A percentile compares a stretch with the other conserved stretches of the same genome.
Evolutionary conservation across 2,888 invertebrate species (phyloP).

Genomic region (Luperina nickerlii): DNA sequence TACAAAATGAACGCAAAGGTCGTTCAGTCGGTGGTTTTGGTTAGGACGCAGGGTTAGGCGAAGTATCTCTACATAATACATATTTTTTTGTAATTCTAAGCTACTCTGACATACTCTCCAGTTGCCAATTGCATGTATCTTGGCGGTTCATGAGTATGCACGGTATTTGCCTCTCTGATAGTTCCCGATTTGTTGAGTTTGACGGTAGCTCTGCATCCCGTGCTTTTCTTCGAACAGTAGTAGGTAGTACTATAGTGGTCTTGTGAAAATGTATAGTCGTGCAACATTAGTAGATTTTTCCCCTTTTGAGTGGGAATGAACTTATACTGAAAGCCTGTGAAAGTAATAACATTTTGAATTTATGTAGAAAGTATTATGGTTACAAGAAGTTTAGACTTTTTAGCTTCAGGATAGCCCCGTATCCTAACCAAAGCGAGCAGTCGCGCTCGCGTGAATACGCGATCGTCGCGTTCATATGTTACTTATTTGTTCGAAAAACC

Average conservation of each 20-base stretch:
- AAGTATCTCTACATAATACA: background rate
- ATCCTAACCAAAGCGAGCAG: background rate
- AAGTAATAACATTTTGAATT: conserved; percentile 5
- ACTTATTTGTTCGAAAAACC: background rate
- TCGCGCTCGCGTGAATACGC: background rate
- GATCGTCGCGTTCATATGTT: background rate
- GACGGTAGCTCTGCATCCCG: conserved; percentile 65
- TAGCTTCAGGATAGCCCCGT: background rate
- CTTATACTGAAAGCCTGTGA: conserved; percentile 50
- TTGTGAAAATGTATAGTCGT: conserved; percentile 62
- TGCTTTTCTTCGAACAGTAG: conserved; percentile 63
- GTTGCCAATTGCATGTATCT: conserved; percentile 41
- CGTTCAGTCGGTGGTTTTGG: background rate
- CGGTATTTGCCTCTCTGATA: conserved; percentile 34
- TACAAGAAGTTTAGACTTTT: background rate
- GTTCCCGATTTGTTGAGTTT: conserved; percentile 53
- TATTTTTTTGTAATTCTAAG: conserved; percentile 1
- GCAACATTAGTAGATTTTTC: conserved; percentile 58
- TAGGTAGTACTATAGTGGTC: conserved; percentile 55
- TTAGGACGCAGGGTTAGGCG: background rate
- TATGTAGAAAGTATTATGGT: background rate
- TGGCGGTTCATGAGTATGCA: conserved; percentile 60
- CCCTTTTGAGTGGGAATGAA: conserved; percentile 66
- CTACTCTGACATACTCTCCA: conserved; percentile 53
- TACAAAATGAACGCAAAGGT: background rate